Evolutionary conservation across 2,797 vertebrate species (phyloP), one percentile per base, ranked within the genome.

Genomic region (Pseudopleuronectes americanus): DNA sequence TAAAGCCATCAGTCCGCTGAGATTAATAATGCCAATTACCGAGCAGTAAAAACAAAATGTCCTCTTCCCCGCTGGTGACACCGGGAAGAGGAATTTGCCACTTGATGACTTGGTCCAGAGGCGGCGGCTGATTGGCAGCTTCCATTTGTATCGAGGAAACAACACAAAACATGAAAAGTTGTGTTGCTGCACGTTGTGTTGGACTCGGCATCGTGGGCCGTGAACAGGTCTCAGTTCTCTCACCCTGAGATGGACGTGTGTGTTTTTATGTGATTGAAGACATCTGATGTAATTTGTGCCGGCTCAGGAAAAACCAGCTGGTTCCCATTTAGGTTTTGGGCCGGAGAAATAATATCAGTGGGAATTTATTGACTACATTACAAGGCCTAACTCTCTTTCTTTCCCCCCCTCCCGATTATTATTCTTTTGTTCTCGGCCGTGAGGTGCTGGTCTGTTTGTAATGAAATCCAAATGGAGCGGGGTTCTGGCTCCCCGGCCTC

Each of bases 381-480:
- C 74, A 73, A 81, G 81, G 77, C 85, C 17, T 53, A 17, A 17
- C 24, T 61, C 56, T 68, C 66, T 71, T 76, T 60, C 55, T 59
- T 55, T 76, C 61, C 64, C 55, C 24, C 17, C 38, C 26, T 56
- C 38, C 26, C 52, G 77, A 90, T 87, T 86, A 87, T 90, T 85
- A 72, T 87, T 84, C 84, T 88, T 91, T 86, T 81, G 79, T 88
- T 83, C 72, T 70, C 64, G 72, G 79, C 64, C 75, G 69, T 61
- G 78, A 85, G 71, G 28, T 71, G 72, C 79, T 51, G 79, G 71
- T 70, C 80, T 87, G 89, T 86, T 80, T 81, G 72, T 89, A 92
- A 93, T 91, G 85, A 92, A 92, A 91, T 73, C 72, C 90, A 93
- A 94, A 91, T 90, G 86, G 71, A 74, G 82, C 84, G 71, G 72